These are phyloP conservation scores for Pterocles burchelli DNA, from an alignment of 2,113 vertebrate species.

Conservation along the genomic window DNA sequence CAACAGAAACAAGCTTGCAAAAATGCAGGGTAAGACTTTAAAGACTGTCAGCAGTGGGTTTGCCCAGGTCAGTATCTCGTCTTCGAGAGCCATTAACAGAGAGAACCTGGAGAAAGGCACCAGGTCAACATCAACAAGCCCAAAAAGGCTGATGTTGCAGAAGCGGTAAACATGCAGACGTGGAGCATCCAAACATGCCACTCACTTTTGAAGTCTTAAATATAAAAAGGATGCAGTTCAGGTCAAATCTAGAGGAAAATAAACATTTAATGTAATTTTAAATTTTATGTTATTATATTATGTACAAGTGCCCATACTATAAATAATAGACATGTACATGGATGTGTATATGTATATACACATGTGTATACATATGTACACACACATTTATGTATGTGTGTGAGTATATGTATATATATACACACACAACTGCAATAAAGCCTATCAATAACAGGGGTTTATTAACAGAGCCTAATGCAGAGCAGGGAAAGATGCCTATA, in stretches of 20 bases:
- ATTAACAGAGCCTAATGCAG: slow-evolving; percentile 9
- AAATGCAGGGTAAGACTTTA: not conserved
- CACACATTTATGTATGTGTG: not conserved
- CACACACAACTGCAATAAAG: not conserved
- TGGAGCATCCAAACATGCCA: not conserved
- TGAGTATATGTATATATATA: not conserved
- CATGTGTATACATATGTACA: no score
- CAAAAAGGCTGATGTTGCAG: not conserved
- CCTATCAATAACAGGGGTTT: not conserved
- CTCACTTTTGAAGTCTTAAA: not conserved
- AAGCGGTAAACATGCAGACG: not conserved
- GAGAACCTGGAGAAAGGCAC: not conserved
- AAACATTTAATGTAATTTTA: not conserved
- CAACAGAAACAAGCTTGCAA: not conserved
- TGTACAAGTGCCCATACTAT: not conserved
- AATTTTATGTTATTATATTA: not conserved
- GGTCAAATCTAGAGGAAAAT: not conserved
- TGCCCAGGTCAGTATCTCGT: not conserved
- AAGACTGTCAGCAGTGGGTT: not conserved
- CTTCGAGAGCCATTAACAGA: not conserved
- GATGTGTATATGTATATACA: not conserved
- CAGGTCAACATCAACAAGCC: fast-evolving
- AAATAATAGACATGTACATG: not conserved
- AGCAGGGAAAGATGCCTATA: not conserved
- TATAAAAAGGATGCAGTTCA: not conserved